phyloP scores from a whole-genome alignment of 2,113 vertebrate species.

The Diadophis punctatus region DNA sequence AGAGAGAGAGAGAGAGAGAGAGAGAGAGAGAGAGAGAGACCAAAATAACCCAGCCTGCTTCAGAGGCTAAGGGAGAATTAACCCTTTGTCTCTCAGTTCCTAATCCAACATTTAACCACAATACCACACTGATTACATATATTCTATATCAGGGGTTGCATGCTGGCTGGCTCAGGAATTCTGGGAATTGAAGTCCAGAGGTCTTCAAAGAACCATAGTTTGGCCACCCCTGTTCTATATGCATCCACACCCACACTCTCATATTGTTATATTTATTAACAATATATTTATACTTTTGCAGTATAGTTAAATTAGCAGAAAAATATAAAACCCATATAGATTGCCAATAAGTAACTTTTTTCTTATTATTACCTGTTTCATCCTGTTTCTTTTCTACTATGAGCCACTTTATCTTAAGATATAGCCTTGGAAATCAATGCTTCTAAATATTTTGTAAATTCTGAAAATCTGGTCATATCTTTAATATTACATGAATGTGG shows the following conservation, averaged over 20 bases:
- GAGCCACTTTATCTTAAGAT: not conserved
- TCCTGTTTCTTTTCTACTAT: slow-evolving; percentile 62
- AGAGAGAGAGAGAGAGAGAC: not conserved
- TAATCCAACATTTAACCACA: not conserved
- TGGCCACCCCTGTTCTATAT: too few relatives aligned
- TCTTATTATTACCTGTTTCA: slow-evolving; percentile 62
- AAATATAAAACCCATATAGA: not conserved
- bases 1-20: not conserved
- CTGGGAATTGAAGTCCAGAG: too few relatives aligned
- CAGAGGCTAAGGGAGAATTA: not conserved
- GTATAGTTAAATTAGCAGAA: not conserved
- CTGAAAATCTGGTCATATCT: not conserved
- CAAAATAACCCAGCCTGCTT: not conserved
- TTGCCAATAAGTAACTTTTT: slow-evolving; percentile 58
- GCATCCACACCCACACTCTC: too few relatives aligned
- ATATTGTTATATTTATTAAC: not conserved
- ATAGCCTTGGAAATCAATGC: not conserved
- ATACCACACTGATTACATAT: not conserved
- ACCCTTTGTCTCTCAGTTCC: not conserved
- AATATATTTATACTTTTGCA: too few relatives aligned
- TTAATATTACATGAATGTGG: not conserved
- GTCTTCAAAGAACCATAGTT: too few relatives aligned
- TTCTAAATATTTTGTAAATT: not conserved
- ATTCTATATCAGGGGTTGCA: too few relatives aligned
- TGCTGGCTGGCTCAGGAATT: too few relatives aligned